Percentiles rank a stretch among this genome's conserved stretches.
Evolutionary conservation across 64 coral and sea anemone species (phyloP).

Genomic region (Platygyra sinensis): DNA sequence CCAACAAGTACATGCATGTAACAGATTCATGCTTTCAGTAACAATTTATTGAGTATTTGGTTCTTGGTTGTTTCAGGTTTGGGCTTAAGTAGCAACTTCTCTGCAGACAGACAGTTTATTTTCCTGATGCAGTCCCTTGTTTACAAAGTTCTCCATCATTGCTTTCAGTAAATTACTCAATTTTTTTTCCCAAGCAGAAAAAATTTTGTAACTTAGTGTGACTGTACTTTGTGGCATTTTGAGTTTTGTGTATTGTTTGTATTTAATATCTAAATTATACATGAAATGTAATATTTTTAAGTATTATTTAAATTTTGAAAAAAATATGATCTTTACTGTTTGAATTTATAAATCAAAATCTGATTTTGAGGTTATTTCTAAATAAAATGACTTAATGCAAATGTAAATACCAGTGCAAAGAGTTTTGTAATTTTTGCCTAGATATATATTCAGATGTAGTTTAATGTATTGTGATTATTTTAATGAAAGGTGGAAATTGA

Average conservation of each 20-base stretch:
- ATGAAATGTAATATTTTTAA: too few relatives aligned
- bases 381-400: background rate
- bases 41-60: background rate
- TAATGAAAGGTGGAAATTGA: too few relatives aligned
- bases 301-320: too few relatives aligned
- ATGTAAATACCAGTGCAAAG: background rate
- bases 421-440: background rate
- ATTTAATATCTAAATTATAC: too few relatives aligned
- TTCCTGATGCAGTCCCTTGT: background rate
- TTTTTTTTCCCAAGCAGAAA: too few relatives aligned
- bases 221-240: too few relatives aligned
- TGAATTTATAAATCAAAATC: background rate
- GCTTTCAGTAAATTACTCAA: too few relatives aligned
- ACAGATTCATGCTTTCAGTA: too few relatives aligned
- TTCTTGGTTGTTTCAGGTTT: constrained; percentile 4
- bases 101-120: background rate
- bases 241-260: too few relatives aligned
- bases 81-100: background rate
- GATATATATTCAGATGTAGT: background rate
- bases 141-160: background rate
- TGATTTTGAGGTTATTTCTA: background rate
- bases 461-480: background rate
- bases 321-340: background rate
- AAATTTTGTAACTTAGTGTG: too few relatives aligned
- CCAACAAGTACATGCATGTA: too few relatives aligned